These are phyloP conservation scores for Nestor notabilis DNA, from an alignment of 2,113 vertebrate species.

Conservation along the genomic window DNA sequence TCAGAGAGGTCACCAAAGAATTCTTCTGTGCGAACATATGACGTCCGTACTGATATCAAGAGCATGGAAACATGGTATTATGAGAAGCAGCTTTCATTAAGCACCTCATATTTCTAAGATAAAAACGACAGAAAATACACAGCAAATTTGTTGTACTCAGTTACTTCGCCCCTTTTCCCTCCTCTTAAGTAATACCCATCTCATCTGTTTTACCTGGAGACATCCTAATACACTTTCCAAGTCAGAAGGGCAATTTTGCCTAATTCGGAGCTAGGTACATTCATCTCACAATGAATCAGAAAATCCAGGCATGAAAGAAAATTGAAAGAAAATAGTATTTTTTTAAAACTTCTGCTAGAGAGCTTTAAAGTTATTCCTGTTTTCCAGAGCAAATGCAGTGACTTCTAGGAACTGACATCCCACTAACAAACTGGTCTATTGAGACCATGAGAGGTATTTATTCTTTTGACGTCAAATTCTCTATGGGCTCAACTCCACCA, in stretches of 20 bases:
- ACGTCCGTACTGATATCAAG: constrained; percentile 58
- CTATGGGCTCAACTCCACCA: not conserved
- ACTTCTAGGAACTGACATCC: not conserved
- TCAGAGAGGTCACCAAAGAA: constrained; percentile 57
- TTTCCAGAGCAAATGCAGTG: not conserved
- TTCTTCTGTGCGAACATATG: constrained; percentile 59
- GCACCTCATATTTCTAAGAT: constrained; percentile 50
- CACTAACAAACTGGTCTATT: not conserved
- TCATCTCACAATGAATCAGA: not conserved
- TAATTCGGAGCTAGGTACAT: not conserved
- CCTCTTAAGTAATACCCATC: not conserved
- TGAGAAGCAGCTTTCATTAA: constrained; percentile 47
- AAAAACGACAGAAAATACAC: not conserved
- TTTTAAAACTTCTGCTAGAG: not conserved
- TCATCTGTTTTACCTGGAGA: not conserved
- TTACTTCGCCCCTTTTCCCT: not conserved
- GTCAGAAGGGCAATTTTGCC: not conserved
- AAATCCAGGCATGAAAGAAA: not conserved
- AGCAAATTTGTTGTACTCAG: not conserved
- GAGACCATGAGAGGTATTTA: not conserved
- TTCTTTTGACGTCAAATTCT: not conserved
- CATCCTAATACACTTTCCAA: not conserved
- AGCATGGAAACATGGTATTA: constrained; percentile 27
- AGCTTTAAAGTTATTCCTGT: not conserved
- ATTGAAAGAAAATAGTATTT: not conserved